phyloP scores from a whole-genome alignment of 2,797 vertebrate species.

The Denticeps clupeoides region DNA sequence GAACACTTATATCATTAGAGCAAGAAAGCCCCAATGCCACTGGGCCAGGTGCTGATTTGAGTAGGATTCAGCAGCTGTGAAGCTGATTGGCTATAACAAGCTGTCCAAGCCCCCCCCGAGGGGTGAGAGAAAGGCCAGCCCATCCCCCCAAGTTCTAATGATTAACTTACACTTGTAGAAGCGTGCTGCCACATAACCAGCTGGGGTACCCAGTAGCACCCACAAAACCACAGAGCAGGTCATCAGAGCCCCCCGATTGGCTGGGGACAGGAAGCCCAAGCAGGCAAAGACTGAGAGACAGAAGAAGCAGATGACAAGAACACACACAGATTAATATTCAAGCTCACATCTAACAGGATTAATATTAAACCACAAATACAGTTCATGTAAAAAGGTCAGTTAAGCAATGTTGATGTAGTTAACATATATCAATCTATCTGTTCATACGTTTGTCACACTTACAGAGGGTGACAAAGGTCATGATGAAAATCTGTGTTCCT shows the following conservation, averaged over 20 bases:
- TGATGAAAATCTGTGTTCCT: conserved; percentile 87
- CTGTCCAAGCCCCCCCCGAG: conserved; percentile 8
- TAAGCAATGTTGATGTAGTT: too few relatives aligned
- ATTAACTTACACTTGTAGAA: conserved; percentile 54
- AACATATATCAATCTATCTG: too few relatives aligned
- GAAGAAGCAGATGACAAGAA: neutral
- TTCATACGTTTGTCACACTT: conserved; percentile 16
- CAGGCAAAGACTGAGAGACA: conserved; percentile 79
- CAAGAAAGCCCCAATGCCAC: too few relatives aligned
- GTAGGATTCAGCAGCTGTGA: too few relatives aligned
- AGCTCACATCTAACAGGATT: neutral
- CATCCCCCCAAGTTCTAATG: too few relatives aligned
- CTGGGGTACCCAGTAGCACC: conserved; percentile 89
- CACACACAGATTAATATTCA: neutral
- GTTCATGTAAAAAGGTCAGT: too few relatives aligned
- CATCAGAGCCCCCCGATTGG: conserved; percentile 85
- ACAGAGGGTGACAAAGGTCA: conserved; percentile 85
- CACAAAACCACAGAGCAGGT: conserved; percentile 85
- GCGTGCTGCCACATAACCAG: conserved; percentile 81
- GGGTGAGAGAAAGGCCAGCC: too few relatives aligned
- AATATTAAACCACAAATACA: too few relatives aligned
- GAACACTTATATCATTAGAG: too few relatives aligned
- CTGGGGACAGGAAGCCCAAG: conserved; percentile 85
- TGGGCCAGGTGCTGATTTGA: too few relatives aligned
- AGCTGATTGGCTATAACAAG: conserved; percentile 33